Conservation (phyloP, 1,140 invertebrate genomes). For the Heliconius melpomene region DNA sequence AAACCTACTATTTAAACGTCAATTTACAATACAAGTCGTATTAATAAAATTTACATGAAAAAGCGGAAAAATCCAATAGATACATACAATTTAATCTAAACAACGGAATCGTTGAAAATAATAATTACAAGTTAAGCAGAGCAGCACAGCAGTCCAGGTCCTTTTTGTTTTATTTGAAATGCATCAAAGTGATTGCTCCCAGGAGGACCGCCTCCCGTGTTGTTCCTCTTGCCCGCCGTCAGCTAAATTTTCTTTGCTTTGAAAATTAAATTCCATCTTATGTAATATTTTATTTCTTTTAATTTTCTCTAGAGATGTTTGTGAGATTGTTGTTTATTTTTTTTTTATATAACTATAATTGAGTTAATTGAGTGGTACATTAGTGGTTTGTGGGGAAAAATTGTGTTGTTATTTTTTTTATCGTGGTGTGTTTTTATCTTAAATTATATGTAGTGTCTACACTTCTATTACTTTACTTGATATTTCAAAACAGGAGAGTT, state of each 20-base stretch:
- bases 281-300: not conserved
- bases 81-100: not conserved
- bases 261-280: conserved; percentile 8
- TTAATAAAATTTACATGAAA: not conserved
- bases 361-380: not conserved
- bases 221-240: conserved; percentile 19
- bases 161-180: conserved; percentile 40
- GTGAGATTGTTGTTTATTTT: not conserved
- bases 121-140: conserved; percentile 1
- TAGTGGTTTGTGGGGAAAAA: not conserved
- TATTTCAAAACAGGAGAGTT: too few relatives aligned
- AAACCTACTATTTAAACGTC: too few relatives aligned
- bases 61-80: not conserved
- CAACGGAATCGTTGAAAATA: not conserved
- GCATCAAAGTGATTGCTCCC: conserved; percentile 46
- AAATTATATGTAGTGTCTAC: too few relatives aligned
- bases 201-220: conserved; percentile 17
- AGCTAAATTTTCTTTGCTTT: conserved; percentile 34
- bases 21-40: not conserved
- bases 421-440: too few relatives aligned
- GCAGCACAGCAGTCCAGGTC: not conserved
- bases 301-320: not conserved
- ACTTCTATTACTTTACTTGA: too few relatives aligned
- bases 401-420: too few relatives aligned
- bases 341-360: not conserved